phyloP scores from a whole-genome alignment of 2,797 vertebrate genomes.

The Australoheros facetus region DNA sequence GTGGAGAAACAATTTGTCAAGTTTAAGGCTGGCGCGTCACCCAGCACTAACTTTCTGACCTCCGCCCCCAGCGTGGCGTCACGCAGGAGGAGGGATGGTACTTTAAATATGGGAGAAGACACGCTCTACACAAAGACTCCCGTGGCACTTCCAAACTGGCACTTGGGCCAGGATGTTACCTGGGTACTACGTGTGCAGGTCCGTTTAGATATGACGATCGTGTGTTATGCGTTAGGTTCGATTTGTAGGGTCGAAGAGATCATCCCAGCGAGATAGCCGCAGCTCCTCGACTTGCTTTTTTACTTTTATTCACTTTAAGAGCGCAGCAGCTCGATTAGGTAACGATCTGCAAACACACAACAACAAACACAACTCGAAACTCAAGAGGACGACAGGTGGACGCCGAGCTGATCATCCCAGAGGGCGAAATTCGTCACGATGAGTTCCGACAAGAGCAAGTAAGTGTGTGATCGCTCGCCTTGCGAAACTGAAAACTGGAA shows the following conservation, averaged over 20 bases:
- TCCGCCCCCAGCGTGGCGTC: slow-evolving; percentile 66
- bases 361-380: not conserved
- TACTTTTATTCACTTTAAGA: not conserved
- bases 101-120: slow-evolving; percentile 84
- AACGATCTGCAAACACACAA: slow-evolving; percentile 1
- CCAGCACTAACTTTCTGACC: slow-evolving; percentile 45
- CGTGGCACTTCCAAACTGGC: slow-evolving; percentile 25
- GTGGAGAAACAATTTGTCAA: not conserved
- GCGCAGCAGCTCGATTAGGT: not conserved
- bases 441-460: slow-evolving; percentile 82
- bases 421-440: slow-evolving; percentile 56
- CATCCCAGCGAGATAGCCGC: slow-evolving; percentile 42
- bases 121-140: slow-evolving; percentile 45
- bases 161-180: slow-evolving; percentile 30
- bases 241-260: slow-evolving; percentile 34
- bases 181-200: not conserved
- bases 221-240: not conserved
- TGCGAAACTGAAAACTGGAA: not conserved
- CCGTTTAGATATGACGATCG: slow-evolving; percentile 41
- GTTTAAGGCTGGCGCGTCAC: slow-evolving; percentile 24
- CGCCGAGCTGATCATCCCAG: not conserved
- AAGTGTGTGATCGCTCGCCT: slow-evolving; percentile 56
- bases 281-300: not conserved
- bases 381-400: slow-evolving; percentile 1
- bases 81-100: slow-evolving; percentile 79